Conservation (phyloP, 2,797 vertebrate genomes). For the Buphagus erythrorhynchus region DNA sequence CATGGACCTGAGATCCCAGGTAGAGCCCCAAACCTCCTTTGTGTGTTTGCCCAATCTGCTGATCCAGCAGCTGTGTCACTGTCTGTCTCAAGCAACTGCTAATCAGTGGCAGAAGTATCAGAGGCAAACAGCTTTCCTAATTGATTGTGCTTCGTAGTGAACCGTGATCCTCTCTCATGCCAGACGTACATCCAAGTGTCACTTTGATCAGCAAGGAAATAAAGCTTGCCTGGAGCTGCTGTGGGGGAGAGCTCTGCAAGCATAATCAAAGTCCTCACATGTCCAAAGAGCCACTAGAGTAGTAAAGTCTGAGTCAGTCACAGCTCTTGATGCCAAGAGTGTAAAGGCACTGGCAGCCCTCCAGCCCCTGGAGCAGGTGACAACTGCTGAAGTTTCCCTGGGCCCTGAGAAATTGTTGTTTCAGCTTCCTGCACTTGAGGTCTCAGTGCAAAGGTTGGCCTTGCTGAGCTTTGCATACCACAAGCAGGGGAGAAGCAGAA, state of each 20-base stretch:
- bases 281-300: neutral
- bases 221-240: neutral
- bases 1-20: neutral
- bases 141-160: neutral
- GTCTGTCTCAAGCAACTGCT: neutral
- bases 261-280: neutral
- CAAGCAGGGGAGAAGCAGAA: neutral
- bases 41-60: neutral
- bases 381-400: neutral
- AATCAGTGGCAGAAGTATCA: neutral
- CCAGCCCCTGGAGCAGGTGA: neutral
- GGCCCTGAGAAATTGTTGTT: neutral
- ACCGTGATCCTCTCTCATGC: neutral
- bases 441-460: fast-evolving
- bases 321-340: neutral
- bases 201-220: neutral
- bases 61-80: neutral
- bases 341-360: neutral
- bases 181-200: neutral
- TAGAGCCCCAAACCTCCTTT: neutral
- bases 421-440: neutral
- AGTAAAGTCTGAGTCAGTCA: neutral
- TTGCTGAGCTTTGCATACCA: neutral
- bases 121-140: neutral
- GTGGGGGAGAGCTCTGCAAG: neutral